These are phyloP conservation scores for Sarcophaga carnaria DNA, from an alignment of 2,888 invertebrate genomes.

Conservation along the genomic window DNA sequence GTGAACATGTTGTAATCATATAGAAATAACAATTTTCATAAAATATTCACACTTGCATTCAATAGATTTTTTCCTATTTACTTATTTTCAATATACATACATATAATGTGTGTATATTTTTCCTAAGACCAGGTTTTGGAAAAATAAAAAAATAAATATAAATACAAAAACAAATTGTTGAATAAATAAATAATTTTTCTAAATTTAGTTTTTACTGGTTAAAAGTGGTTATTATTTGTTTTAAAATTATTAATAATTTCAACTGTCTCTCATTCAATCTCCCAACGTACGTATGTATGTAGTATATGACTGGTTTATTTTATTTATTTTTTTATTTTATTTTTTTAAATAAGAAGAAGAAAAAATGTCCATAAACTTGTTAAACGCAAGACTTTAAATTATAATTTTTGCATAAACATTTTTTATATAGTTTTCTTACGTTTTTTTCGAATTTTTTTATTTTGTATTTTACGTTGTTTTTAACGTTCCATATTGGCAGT, in stretches of 20 bases:
- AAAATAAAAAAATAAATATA: neutral
- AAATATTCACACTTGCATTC: neutral
- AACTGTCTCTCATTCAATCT: conserved; percentile 29
- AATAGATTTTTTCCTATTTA: conserved; percentile 51
- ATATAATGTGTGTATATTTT: neutral
- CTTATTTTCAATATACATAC: conserved; percentile 17
- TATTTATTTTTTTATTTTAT: conserved; percentile 17
- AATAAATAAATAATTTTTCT: conserved; percentile 42
- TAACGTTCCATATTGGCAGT: too few relatives aligned
- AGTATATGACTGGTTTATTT: conserved; percentile 13
- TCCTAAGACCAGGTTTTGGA: conserved; percentile 43
- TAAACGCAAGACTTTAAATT: conserved; percentile 42
- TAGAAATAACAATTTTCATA: neutral
- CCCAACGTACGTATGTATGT: neutral
- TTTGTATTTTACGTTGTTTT: neutral
- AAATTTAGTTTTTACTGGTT: conserved; percentile 76
- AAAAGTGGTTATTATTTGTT: conserved; percentile 69
- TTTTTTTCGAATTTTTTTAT: neutral
- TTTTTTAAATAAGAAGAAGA: neutral
- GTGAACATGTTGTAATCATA: neutral
- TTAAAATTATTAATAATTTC: conserved; percentile 45
- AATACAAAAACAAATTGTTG: neutral
- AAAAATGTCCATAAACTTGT: conserved; percentile 63
- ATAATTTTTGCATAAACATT: conserved; percentile 35
- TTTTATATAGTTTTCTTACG: conserved; percentile 25